phyloP scores from a whole-genome alignment of 2,113 vertebrate species.

The Phyllostomus hastatus region DNA sequence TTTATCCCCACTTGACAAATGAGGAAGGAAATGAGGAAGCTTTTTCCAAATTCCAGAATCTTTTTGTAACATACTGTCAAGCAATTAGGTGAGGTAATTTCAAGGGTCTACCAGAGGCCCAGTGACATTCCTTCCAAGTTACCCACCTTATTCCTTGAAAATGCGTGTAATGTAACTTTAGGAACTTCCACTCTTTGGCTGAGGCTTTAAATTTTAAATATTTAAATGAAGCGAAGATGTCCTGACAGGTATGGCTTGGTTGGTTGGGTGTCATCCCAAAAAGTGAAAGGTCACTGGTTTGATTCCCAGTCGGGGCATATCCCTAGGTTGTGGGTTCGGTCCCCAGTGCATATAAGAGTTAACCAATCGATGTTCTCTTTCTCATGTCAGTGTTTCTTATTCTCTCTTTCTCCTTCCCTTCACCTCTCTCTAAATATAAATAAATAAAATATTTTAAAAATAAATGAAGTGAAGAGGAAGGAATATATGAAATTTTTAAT shows the following conservation, averaged over 20 bases:
- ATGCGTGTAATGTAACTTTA: neutral
- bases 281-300: too few species aligned
- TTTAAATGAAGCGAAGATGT: neutral
- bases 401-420: too few species aligned
- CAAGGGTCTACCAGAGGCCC: neutral
- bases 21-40: neutral
- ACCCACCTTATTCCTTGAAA: slow-evolving; percentile 10
- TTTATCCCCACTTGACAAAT: slow-evolving; percentile 6
- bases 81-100: neutral
- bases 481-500: slow-evolving; percentile 12
- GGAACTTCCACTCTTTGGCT: neutral
- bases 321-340: too few species aligned
- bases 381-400: too few species aligned
- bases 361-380: too few species aligned
- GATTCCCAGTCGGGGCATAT: too few species aligned
- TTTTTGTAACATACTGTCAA: neutral
- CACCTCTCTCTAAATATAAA: too few species aligned
- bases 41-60: slow-evolving; percentile 5
- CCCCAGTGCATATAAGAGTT: too few species aligned
- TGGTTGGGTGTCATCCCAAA: too few species aligned
- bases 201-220: slow-evolving; percentile 9
- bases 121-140: slow-evolving; percentile 40
- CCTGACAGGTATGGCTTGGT: too few species aligned
- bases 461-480: neutral
- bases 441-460: too few species aligned